Evolutionary conservation across 2,888 invertebrate species (phyloP).

Genomic region (Sarcophaga caerulescens): DNA sequence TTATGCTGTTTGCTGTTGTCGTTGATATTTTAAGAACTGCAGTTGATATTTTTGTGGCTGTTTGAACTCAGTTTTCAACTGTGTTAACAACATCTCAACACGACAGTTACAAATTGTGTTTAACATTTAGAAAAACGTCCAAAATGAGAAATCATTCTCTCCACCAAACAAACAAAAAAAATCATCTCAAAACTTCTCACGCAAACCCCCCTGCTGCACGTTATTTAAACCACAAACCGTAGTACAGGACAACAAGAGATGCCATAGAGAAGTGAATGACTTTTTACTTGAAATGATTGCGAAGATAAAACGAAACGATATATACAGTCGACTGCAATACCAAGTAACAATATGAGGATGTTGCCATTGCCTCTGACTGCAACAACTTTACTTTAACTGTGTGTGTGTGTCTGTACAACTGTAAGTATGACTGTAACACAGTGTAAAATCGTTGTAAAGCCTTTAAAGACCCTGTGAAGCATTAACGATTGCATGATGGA

Average conservation of each 20-base stretch:
- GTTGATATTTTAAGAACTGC: too few species aligned
- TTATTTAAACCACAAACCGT: not conserved
- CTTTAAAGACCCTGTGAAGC: not conserved
- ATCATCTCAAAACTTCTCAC: too few species aligned
- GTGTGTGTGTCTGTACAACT: conserved; percentile 2
- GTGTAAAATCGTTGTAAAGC: conserved; percentile 33
- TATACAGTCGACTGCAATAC: not conserved
- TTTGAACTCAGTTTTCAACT: not conserved
- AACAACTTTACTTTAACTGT: not conserved
- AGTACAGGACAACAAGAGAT: not conserved
- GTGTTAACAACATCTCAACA: conserved; percentile 39
- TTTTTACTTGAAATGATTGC: not conserved
- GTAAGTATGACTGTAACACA: conserved; percentile 8
- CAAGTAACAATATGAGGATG: not conserved
- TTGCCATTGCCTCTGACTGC: not conserved
- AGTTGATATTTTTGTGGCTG: conserved; percentile 1
- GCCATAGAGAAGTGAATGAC: not conserved
- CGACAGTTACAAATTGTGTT: conserved; percentile 59
- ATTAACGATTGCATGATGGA: conserved; percentile 39
- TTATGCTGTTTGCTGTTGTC: too few species aligned
- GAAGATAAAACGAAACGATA: not conserved
- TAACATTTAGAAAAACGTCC: conserved; percentile 12
- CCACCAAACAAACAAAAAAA: too few species aligned
- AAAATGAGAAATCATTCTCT: conserved; percentile 4
- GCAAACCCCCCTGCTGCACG: not conserved